These are phyloP conservation scores for Cephus sareptanus DNA, from an alignment of 2,888 invertebrate genomes.

Conservation along the genomic window DNA sequence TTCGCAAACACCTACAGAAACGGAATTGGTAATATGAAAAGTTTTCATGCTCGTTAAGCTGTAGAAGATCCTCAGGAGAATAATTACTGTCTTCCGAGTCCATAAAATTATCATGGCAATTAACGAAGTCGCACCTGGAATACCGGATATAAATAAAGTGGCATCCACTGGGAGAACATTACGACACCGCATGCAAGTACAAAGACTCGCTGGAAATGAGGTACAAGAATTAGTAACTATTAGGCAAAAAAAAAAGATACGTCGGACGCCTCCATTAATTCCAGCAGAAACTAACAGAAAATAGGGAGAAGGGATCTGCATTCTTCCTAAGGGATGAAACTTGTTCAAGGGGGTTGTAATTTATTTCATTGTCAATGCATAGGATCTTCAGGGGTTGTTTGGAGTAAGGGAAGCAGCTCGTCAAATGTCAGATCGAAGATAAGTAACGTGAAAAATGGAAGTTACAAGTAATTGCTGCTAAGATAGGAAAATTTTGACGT, in stretches of 20 bases:
- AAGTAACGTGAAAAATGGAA: background rate
- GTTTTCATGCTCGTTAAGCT: background rate
- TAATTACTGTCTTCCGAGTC: background rate
- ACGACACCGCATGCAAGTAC: background rate
- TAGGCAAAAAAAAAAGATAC: background rate
- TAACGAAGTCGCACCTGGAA: background rate
- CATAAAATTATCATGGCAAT: background rate
- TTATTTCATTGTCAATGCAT: too few relatives aligned
- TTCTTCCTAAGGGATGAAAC: background rate
- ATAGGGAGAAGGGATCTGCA: background rate
- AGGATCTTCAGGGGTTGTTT: background rate
- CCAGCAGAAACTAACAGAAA: too few relatives aligned
- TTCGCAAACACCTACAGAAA: background rate
- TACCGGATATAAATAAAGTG: background rate
- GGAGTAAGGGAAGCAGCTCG: background rate
- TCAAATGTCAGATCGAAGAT: background rate
- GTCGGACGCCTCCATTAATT: background rate
- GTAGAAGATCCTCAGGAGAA: background rate
- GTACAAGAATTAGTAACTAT: background rate
- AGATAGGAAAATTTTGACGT: background rate
- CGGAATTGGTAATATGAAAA: background rate
- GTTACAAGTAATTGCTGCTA: background rate
- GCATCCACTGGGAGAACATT: background rate
- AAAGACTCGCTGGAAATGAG: too few relatives aligned
- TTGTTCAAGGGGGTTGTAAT: too few relatives aligned